A percentile compares a stretch with the other conserved stretches of the same genome.
These are phyloP conservation scores for Glaucopsyche alexis DNA, from an alignment of 2,888 invertebrate genomes.

Conservation along the genomic window DNA sequence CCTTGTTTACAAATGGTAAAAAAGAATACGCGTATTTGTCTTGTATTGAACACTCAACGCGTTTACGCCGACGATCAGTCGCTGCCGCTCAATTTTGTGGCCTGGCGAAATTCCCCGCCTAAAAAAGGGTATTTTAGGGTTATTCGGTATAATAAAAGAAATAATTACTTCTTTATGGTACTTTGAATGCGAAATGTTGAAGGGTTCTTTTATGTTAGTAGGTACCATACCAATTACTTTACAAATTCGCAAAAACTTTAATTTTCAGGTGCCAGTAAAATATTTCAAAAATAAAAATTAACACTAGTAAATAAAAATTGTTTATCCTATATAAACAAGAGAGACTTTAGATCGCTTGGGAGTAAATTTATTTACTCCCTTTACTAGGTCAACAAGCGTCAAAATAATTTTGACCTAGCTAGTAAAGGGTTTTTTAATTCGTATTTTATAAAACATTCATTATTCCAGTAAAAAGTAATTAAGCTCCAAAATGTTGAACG, in stretches of 20 bases:
- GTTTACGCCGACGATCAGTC: not conserved
- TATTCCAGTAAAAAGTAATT: slow-evolving; percentile 6
- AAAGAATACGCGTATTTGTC: not conserved
- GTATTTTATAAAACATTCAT: not conserved
- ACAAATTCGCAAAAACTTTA: not conserved
- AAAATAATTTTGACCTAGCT: not conserved
- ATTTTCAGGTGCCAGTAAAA: not conserved
- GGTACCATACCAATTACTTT: not conserved
- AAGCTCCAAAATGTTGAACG: not conserved
- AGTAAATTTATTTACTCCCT: too few relatives aligned
- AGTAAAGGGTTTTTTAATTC: slow-evolving; percentile 4
- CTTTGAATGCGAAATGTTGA: slow-evolving; percentile 12
- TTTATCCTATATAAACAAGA: not conserved
- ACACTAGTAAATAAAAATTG: not conserved
- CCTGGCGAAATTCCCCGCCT: slow-evolving; percentile 1
- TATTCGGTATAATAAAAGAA: slow-evolving; percentile 17
- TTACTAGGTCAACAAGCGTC: not conserved
- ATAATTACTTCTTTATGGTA: slow-evolving; percentile 19
- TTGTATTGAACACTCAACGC: not conserved
- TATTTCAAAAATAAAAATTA: not conserved
- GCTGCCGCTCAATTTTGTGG: not conserved
- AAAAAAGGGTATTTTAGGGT: slow-evolving; percentile 14
- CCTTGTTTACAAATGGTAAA: not conserved
- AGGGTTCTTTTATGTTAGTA: slow-evolving; percentile 12
- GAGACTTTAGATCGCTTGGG: not conserved